Evolutionary conservation across 1,140 invertebrate genomes (phyloP), one percentile per base, ranked within the genome.

Genomic region (Papilio xuthus): DNA sequence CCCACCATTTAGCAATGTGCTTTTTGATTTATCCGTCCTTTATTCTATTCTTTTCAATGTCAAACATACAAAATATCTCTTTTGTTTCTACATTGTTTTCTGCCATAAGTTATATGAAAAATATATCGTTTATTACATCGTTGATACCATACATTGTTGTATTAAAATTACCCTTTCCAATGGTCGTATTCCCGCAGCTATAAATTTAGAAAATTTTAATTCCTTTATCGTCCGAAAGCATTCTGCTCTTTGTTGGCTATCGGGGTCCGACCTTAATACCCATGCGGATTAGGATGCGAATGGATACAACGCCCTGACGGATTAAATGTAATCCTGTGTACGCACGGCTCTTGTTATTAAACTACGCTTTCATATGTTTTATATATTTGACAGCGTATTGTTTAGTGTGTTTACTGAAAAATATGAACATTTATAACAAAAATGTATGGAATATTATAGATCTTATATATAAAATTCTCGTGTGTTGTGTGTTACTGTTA

Each of bases 151-250:
- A 79, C 70, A 85, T 28, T 26, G 32, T 28, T 67, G 60, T 67
- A 73, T 47, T 47, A 42, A 23, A 9, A 20, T 20, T 71, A 71
- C 41, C 32, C 70, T 20, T 41, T n/a, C 20, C 71, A 47, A 73
- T 73, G 1, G 23, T 26, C 41, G 71, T 73, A 73, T 73, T 73
- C 42, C 79, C 63, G 70, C 3, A 18, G 78, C 79, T 81, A 84
- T 84, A 84, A 83, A 84, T 84, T 81, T 63, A 26, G 80, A 80
- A 79, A 84, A 84, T 83, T 84, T 83, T 84, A 84, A 84, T 84
- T 82, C 83, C 44, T 84, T 84, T 84, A 84, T 84, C 83, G 79
- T 75, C 42, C 69, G 69, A 78, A 67, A 72, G 78, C 83, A 82
- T 82, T 82, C 79, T 82, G 80, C 83, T 81, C 80, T 84, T 84